Conservation (phyloP, 2,113 vertebrate species). For the Lycaon pictus region DNA sequence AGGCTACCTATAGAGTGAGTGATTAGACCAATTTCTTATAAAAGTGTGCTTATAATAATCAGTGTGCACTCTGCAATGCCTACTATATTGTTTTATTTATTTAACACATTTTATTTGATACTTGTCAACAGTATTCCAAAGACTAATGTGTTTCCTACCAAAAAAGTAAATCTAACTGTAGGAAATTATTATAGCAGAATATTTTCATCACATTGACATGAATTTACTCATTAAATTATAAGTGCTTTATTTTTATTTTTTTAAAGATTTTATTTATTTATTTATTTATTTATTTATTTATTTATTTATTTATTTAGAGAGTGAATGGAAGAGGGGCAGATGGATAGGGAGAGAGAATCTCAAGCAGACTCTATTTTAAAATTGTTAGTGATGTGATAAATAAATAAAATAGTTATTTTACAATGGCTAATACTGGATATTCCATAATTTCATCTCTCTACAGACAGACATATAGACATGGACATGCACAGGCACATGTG, state of each 20-base stretch:
- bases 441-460: neutral
- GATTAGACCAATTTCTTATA: neutral
- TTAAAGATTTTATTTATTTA: neutral
- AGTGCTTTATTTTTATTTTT: neutral
- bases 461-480: neutral
- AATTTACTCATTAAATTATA: constrained; percentile 10
- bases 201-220: neutral
- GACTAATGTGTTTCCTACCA: neutral
- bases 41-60: neutral
- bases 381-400: neutral
- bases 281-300: neutral
- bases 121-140: neutral
- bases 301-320: neutral
- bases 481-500: neutral
- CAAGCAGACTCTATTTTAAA: neutral
- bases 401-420: constrained; percentile 18
- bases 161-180: constrained; percentile 45
- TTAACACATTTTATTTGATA: neutral
- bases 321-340: neutral
- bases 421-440: neutral
- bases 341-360: neutral
- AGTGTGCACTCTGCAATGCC: neutral
- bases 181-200: constrained; percentile 52
- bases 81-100: neutral
- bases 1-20: neutral